Evolutionary conservation across 2,888 invertebrate species (phyloP), one percentile per base, ranked within the genome.

Genomic region (Caenorhabditis sinica): DNA sequence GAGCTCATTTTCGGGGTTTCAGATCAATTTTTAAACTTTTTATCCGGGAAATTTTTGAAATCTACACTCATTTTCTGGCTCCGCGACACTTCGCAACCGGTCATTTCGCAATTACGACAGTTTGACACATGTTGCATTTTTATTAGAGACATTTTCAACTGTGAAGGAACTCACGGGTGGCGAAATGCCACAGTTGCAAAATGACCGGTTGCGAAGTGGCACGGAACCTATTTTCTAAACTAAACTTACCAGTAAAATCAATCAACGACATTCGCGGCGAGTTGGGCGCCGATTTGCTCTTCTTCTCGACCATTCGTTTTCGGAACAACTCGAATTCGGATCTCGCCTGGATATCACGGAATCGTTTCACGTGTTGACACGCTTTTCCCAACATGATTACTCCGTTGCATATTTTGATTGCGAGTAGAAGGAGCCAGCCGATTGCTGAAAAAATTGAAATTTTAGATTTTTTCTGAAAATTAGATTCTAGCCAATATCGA

Each of bases 331-430:
- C 88, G 66, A 80, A 87, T 23, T 90, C 90, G n/a, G 89, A 89
- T 51, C 90, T 71, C 4, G 85, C 86, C 75, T 91, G 92, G 53
- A 92, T 82, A 15, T 89, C 85, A 28, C 92, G 89, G 89, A 92
- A 93, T n/a, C 89, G 95, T 53, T 95, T 94, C 91, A 98, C 97
- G 86, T 97, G 94, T 91, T 96, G 95, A 91, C 96, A 96, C 0
- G 97, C 97, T 93, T 95, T 96, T 3, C 97, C 97, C 85, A 98
- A 94, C 69, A 98, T 95, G 30, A 97, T 95, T 71, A 98, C 95
- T 83, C 96, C 97, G 88, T 96, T 96, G 15, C 97, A 94, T 61
- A 97, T 95, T 91, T 94, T 94, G 73, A 90, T 72, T 11, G 84
- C 51, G 66, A 90, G 69, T 13, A 90, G 79, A 25, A 88, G 56